Percentiles rank a stretch among this genome's conserved stretches.
These are phyloP conservation scores for Thryonomys swinderianus DNA, from an alignment of 2,113 vertebrate species.

Conservation along the genomic window DNA sequence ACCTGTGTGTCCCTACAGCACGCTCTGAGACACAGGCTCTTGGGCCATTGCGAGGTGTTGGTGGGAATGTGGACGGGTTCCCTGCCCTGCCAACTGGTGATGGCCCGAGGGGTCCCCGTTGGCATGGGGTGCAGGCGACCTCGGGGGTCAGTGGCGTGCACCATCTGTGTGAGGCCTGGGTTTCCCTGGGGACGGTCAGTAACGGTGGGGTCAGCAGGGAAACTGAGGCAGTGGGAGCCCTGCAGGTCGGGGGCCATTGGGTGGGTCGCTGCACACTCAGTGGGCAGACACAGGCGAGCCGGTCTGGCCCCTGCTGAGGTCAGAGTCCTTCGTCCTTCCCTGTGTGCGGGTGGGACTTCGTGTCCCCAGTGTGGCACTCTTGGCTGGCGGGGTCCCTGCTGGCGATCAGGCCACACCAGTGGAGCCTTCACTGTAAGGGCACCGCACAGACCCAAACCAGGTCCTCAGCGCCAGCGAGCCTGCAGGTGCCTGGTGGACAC, in stretches of 20 bases:
- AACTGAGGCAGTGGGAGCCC: neutral
- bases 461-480: neutral
- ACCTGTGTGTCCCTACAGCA: rapidly evolving
- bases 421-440: neutral
- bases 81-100: rapidly evolving
- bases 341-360: neutral
- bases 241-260: rapidly evolving
- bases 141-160: rapidly evolving
- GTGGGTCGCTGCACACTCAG: neutral
- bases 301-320: neutral
- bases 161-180: neutral
- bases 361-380: neutral
- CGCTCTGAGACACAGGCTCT: neutral
- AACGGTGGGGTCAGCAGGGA: neutral
- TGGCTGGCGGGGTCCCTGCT: neutral
- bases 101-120: too few relatives aligned
- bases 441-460: too few relatives aligned
- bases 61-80: neutral
- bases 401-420: neutral
- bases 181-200: rapidly evolving
- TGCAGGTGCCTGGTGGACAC: neutral
- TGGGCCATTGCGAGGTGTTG: neutral
- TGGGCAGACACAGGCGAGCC: neutral
- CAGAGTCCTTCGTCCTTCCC: neutral
- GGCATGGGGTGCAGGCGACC: rapidly evolving